phyloP scores from a whole-genome alignment of 2,797 vertebrate genomes.

The Thripadectes ignobilis region DNA sequence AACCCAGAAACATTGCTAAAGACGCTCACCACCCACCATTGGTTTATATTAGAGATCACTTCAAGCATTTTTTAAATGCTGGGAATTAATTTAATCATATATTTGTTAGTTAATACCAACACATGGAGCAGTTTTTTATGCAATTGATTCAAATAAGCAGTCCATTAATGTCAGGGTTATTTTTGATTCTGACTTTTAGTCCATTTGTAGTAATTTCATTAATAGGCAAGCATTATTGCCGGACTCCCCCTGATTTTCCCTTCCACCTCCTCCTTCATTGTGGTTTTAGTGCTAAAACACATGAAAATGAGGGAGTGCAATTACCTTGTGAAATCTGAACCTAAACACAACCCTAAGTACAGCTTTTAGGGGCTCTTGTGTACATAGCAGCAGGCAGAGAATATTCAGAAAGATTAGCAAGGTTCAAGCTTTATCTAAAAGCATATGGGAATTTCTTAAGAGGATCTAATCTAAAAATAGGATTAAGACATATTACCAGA shows the following conservation, averaged over 20 bases:
- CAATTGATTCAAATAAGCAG: constrained; percentile 14
- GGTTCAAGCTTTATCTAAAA: constrained; percentile 50
- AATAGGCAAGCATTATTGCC: not conserved
- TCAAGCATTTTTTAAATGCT: constrained; percentile 43
- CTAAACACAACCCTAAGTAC: constrained; percentile 32
- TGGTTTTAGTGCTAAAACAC: constrained; percentile 28
- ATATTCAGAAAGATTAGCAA: constrained; percentile 60
- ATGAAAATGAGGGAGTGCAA: constrained; percentile 42
- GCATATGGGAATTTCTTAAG: constrained; percentile 65
- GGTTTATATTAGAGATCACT: constrained; percentile 17
- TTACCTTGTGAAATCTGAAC: constrained; percentile 42
- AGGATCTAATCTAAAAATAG: constrained; percentile 75
- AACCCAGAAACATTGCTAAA: constrained; percentile 51
- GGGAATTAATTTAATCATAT: constrained; percentile 22
- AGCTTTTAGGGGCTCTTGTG: constrained; percentile 5
- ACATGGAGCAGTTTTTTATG: not conserved
- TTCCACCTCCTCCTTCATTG: not conserved
- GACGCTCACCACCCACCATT: constrained; percentile 11
- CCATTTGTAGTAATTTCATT: constrained; percentile 33
- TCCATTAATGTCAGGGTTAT: constrained; percentile 31
- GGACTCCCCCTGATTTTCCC: not conserved
- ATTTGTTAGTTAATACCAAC: constrained; percentile 28
- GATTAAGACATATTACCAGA: constrained; percentile 78
- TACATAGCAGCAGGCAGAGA: not conserved
- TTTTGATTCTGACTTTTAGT: constrained; percentile 34